phyloP scores from a whole-genome alignment of 2,113 vertebrate species.

The Antechinus stuartii region DNA sequence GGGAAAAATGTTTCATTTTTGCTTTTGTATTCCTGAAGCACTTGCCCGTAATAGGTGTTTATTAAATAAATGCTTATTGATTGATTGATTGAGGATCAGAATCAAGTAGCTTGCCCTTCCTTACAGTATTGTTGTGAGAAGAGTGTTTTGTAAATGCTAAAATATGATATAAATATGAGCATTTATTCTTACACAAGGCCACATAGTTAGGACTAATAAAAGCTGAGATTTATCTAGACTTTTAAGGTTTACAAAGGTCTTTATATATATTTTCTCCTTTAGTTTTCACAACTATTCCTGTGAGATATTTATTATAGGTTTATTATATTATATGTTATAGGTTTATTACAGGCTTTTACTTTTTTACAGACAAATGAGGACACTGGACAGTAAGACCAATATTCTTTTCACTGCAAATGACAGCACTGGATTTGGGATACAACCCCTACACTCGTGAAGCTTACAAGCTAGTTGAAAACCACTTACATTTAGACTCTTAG shows the following conservation, averaged over 20 bases:
- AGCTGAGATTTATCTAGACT: background rate
- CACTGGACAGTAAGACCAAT: background rate
- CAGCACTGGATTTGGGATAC: background rate
- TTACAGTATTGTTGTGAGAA: background rate
- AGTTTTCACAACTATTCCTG: background rate
- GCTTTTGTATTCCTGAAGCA: background rate
- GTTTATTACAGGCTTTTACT: background rate
- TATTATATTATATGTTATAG: background rate
- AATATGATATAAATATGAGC: background rate
- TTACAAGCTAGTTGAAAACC: background rate
- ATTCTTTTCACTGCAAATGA: background rate
- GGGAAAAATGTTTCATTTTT: background rate
- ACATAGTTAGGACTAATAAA: background rate
- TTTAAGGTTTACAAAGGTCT: background rate
- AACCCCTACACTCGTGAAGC: background rate
- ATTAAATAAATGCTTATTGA: background rate
- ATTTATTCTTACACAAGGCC: background rate
- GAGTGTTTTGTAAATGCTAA: background rate
- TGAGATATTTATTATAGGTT: background rate
- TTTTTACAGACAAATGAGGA: background rate
- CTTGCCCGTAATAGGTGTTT: background rate
- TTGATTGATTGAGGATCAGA: background rate
- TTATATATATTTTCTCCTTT: background rate
- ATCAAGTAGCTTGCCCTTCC: background rate
- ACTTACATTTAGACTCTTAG: background rate